Evolutionary conservation across 2,888 invertebrate species (phyloP).

Genomic region (Aphidius colemani): DNA sequence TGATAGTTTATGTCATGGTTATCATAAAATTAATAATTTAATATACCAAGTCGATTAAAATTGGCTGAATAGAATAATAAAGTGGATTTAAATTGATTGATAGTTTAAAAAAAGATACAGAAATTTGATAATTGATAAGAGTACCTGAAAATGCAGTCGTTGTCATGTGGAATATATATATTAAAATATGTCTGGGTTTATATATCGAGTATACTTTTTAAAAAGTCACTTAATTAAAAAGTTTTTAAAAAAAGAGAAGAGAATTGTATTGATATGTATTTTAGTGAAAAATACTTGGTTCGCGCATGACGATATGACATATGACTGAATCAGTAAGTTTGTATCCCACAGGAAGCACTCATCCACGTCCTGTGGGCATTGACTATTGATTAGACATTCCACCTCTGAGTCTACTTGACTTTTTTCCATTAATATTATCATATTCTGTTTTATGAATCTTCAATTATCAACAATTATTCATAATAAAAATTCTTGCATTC

Average conservation of each 20-base stretch:
- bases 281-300: neutral
- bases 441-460: neutral
- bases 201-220: neutral
- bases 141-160: constrained; percentile 6
- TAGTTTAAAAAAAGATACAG: no score
- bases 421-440: neutral
- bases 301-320: neutral
- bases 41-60: no score
- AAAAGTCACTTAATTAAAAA: constrained; percentile 3
- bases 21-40: no score
- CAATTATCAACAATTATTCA: neutral
- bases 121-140: neutral
- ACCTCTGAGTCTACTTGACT: constrained; percentile 18
- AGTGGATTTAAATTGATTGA: no score
- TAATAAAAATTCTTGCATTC: neutral
- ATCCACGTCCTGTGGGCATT: constrained; percentile 38
- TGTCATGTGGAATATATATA: neutral
- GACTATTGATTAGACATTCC: constrained; percentile 42
- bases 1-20: no score
- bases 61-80: neutral
- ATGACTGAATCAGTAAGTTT: constrained; percentile 22
- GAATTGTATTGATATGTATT: neutral
- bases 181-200: neutral
- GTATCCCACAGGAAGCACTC: constrained; percentile 33
- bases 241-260: neutral